These are phyloP conservation scores for Platorchestia sp. DNA, from an alignment of 1,140 invertebrate species.

Conservation along the genomic window DNA sequence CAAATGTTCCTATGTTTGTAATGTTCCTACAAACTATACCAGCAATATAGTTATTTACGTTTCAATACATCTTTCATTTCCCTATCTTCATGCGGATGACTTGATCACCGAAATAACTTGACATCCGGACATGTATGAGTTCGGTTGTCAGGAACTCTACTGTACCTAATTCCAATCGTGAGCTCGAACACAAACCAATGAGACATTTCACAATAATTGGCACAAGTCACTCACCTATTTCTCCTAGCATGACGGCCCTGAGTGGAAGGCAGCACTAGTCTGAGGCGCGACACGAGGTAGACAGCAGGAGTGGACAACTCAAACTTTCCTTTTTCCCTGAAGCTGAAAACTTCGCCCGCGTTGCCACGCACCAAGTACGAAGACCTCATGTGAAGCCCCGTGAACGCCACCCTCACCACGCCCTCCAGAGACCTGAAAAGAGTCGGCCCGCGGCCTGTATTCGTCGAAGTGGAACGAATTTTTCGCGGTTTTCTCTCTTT, in stretches of 20 bases:
- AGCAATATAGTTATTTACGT: too few species aligned
- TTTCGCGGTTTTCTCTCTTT: slow-evolving; percentile 21
- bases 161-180: too few species aligned
- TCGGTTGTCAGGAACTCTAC: too few species aligned
- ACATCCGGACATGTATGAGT: too few species aligned
- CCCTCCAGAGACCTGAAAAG: slow-evolving; percentile 52
- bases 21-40: too few species aligned
- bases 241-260: slow-evolving; percentile 1
- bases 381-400: slow-evolving; percentile 59
- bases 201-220: background rate
- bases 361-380: slow-evolving; percentile 64
- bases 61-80: too few species aligned
- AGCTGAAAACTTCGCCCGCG: slow-evolving; percentile 63
- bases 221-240: slow-evolving; percentile 3
- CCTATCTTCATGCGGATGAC: too few species aligned
- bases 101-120: too few species aligned
- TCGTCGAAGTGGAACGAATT: slow-evolving; percentile 12
- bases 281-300: slow-evolving; percentile 61
- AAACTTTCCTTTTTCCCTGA: slow-evolving; percentile 62
- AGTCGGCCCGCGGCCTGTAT: background rate
- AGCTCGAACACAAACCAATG: too few species aligned
- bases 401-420: slow-evolving; percentile 62
- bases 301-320: slow-evolving; percentile 62
- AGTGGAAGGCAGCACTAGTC: slow-evolving; percentile 55
- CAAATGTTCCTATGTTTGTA: too few species aligned